phyloP scores from a whole-genome alignment of 1,140 invertebrate species.

The Drosophila mayri region DNA sequence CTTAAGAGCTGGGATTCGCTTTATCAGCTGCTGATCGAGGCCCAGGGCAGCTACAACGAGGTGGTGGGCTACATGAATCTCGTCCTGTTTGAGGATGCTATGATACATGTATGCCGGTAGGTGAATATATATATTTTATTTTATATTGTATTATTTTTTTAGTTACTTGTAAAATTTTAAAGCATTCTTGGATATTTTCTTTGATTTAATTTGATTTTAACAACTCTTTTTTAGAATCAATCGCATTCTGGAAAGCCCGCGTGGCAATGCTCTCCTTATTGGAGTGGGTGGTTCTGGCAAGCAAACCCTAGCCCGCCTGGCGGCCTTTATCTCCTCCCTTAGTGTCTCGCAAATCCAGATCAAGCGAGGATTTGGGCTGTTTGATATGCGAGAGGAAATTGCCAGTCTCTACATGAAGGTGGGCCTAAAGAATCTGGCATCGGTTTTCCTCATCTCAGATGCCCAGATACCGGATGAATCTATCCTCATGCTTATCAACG shows the following conservation, averaged over 20 bases:
- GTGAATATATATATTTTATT: neutral
- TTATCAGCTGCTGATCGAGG: conserved; percentile 92
- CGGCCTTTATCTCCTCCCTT: conserved; percentile 95
- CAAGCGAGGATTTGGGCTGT: conserved; percentile 93
- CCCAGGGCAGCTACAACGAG: conserved; percentile 94
- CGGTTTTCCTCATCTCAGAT: conserved; percentile 97
- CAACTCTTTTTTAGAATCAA: conserved; percentile 89
- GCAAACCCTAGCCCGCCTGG: conserved; percentile 94
- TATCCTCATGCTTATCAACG: conserved; percentile 97
- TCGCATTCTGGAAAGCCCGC: conserved; percentile 95
- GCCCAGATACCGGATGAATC: conserved; percentile 96
- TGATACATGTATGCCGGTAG: conserved; percentile 95
- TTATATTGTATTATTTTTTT: too few relatives aligned
- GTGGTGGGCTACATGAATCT: conserved; percentile 96
- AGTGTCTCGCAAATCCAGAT: conserved; percentile 97
- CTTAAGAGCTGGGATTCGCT: conserved; percentile 91
- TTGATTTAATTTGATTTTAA: neutral
- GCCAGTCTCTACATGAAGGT: conserved; percentile 93
- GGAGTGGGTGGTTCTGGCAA: conserved; percentile 98
- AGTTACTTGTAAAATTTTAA: too few relatives aligned
- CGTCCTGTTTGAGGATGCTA: conserved; percentile 98
- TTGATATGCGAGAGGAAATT: conserved; percentile 94
- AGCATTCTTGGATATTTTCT: neutral
- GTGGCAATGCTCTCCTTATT: conserved; percentile 96
- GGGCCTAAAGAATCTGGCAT: conserved; percentile 95